Conservation (phyloP, 64 coral and sea anemone genomes). For the Actinia tenebrosa region DNA sequence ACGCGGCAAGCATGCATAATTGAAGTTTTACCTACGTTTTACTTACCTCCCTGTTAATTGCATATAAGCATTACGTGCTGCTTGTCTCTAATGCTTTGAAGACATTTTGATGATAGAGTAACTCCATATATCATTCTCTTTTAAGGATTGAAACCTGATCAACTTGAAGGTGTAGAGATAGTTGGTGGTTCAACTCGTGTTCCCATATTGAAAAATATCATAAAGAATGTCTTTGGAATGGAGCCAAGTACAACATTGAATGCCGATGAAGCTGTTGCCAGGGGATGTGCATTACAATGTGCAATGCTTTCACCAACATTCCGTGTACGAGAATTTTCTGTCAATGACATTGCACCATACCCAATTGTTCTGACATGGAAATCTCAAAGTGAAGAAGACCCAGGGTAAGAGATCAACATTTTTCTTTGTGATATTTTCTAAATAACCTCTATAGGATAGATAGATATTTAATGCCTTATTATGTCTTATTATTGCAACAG, state of each 20-base stretch:
- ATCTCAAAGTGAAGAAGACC: slow-evolving; percentile 67
- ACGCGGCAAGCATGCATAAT: too few relatives aligned
- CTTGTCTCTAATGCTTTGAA: too few relatives aligned
- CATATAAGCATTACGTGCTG: too few relatives aligned
- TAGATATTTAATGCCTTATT: not conserved
- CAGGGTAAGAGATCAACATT: slow-evolving; percentile 47
- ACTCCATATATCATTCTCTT: not conserved
- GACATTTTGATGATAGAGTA: not conserved
- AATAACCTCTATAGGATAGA: too few relatives aligned
- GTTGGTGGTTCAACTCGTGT: slow-evolving; percentile 94
- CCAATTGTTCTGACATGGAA: slow-evolving; percentile 89
- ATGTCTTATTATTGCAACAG: slow-evolving; percentile 30
- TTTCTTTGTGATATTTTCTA: not conserved
- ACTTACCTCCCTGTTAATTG: too few relatives aligned
- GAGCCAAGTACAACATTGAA: slow-evolving; percentile 94
- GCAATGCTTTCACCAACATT: slow-evolving; percentile 95
- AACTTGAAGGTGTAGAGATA: slow-evolving; percentile 88
- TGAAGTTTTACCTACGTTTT: too few relatives aligned
- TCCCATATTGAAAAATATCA: slow-evolving; percentile 73
- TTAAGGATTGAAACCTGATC: slow-evolving; percentile 68
- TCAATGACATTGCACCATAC: slow-evolving; percentile 82
- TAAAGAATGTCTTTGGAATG: slow-evolving; percentile 69
- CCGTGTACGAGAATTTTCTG: slow-evolving; percentile 87
- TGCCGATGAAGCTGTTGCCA: slow-evolving; percentile 91
- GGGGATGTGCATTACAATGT: slow-evolving; percentile 96